phyloP scores from a whole-genome alignment of 2,797 vertebrate genomes.

The Cossypha heuglini region DNA sequence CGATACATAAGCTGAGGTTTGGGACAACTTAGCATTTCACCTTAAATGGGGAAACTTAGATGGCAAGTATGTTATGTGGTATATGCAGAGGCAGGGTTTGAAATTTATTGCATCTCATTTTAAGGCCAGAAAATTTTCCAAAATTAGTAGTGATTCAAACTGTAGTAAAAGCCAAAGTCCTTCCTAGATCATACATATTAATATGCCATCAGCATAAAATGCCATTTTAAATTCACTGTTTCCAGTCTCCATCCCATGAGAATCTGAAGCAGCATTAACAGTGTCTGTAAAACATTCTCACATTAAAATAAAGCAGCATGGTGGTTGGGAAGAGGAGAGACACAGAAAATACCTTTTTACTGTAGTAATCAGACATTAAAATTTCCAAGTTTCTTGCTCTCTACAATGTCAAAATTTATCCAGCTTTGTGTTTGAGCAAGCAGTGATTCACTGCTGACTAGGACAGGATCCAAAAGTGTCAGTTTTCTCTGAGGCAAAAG shows the following conservation, averaged over 20 bases:
- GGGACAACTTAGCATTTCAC: background rate
- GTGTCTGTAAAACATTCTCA: background rate
- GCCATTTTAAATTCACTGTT: conserved; percentile 18
- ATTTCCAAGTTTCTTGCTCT: background rate
- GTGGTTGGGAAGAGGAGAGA: background rate
- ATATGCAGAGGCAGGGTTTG: background rate
- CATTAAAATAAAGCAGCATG: background rate
- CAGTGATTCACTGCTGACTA: background rate
- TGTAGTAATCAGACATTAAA: background rate
- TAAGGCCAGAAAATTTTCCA: conserved; percentile 12
- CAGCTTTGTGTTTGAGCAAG: background rate
- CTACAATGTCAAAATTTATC: background rate
- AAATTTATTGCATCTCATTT: background rate
- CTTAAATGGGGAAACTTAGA: background rate
- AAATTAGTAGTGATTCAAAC: conserved; percentile 26
- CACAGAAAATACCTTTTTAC: background rate
- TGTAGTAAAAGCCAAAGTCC: conserved; percentile 3
- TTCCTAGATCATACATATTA: background rate
- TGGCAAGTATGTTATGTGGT: background rate
- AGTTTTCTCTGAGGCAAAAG: background rate
- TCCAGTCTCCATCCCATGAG: background rate
- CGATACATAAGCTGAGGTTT: background rate
- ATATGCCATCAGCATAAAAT: background rate
- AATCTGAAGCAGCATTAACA: background rate
- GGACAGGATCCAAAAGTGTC: background rate